A percentile compares a stretch with the other conserved stretches of the same genome.
Evolutionary conservation across 2,888 invertebrate species (phyloP).

Genomic region (Tuberolachnus salignus): DNA sequence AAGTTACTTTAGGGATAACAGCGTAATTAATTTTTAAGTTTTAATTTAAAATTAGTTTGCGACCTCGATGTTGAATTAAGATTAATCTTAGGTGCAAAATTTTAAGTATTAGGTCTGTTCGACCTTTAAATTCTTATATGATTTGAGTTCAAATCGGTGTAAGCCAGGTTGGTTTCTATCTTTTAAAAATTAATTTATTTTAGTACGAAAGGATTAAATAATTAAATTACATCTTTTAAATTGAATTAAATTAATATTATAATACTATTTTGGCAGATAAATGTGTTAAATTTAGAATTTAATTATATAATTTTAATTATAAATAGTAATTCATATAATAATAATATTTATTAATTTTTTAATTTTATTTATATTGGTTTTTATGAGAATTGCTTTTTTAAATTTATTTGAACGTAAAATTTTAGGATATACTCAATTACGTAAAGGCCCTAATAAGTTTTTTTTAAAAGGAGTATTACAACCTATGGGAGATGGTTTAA

Average conservation of each 20-base stretch:
- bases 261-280: constrained; percentile 31
- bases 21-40: too few relatives aligned
- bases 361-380: constrained; percentile 23
- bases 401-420: constrained; percentile 25
- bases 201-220: constrained; percentile 80
- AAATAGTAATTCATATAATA: constrained; percentile 14
- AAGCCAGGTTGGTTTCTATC: constrained; percentile 87
- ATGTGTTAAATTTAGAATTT: constrained; percentile 39
- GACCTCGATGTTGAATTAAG: constrained; percentile 91
- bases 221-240: constrained; percentile 68
- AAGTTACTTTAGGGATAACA: too few relatives aligned
- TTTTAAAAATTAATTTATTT: constrained; percentile 68
- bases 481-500: too few relatives aligned
- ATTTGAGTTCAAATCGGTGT: constrained; percentile 88
- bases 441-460: constrained; percentile 30
- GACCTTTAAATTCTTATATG: constrained; percentile 84
- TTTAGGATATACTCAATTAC: constrained; percentile 29
- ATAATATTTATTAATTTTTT: constrained; percentile 14
- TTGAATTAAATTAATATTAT: constrained; percentile 28
- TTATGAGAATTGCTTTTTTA: constrained; percentile 28
- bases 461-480: too few relatives aligned
- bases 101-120: constrained; percentile 78
- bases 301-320: constrained; percentile 35
- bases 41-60: constrained; percentile 75
- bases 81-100: constrained; percentile 71